A percentile compares a stretch with the other conserved stretches of the same genome.
phyloP scores from a whole-genome alignment of 2,797 vertebrate genomes.

The Poliocrania exsul region DNA sequence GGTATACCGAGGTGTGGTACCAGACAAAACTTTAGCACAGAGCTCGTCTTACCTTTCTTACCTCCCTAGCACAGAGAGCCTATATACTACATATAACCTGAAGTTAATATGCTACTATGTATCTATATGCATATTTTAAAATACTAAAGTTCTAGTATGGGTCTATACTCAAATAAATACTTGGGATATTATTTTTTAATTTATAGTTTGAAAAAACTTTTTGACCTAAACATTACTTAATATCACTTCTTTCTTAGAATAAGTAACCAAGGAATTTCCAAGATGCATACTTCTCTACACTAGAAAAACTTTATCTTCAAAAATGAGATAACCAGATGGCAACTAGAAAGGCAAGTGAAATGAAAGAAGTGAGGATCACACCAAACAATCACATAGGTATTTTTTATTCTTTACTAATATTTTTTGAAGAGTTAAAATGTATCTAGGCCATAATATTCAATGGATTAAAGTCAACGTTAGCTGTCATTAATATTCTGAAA shows the following conservation, averaged over 20 bases:
- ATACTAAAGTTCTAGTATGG: neutral
- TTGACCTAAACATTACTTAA: neutral
- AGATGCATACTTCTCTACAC: neutral
- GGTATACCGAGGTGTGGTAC: neutral
- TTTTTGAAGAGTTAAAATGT: slow-evolving; percentile 56
- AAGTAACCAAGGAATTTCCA: neutral
- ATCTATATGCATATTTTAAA: neutral
- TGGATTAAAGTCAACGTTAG: slow-evolving; percentile 65
- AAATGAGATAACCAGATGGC: neutral
- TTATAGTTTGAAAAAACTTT: neutral
- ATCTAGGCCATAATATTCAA: slow-evolving; percentile 50
- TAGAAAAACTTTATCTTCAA: neutral
- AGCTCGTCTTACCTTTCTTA: neutral
- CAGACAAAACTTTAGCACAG: neutral
- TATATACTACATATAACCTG: neutral
- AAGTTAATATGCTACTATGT: neutral
- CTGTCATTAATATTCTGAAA: slow-evolving; percentile 81
- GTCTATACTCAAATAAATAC: neutral
- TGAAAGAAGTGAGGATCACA: neutral
- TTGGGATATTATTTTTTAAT: neutral
- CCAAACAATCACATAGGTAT: neutral
- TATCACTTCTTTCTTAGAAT: neutral
- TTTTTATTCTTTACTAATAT: slow-evolving; percentile 24
- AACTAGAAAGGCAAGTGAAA: slow-evolving; percentile 35
- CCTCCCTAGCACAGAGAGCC: neutral